Base-by-base conservation (phyloP, 2,888 invertebrate genomes). In the Gymnocheta viridis region DNA sequence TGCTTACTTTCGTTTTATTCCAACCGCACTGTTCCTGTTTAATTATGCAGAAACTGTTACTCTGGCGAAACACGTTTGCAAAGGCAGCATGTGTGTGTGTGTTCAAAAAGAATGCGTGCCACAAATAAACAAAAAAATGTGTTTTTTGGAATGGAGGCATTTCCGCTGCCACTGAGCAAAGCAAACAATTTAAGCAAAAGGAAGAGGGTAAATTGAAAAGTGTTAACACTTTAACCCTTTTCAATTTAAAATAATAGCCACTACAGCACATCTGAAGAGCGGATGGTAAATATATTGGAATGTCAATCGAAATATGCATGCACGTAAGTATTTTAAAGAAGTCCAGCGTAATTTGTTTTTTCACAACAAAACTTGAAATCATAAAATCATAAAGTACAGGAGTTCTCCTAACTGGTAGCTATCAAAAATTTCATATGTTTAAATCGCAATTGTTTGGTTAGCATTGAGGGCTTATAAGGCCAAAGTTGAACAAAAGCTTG, bases 221-320 rank as follows among this genome's bases (percentile, higher is more conserved):
- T 73, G 82, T 82, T 82, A 27, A 85, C 82, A 85, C 85, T 77
- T 85, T 86, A 82, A 78, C 82, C 66, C 80, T 80, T 73, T 76
- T 72, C 32, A 76, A 73, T 76, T 81, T 70, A 77, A 82, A 82
- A 85, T 85, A 85, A 85, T 72, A 69, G 56, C 70, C 78, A 80
- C 62, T 64, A 29, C 32, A 12, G 29, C 54, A 70, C 69, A 69
- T 54, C 4, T 41, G 69, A 54, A 54, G n/a, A 38, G 41, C 7
- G 14, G 6, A 47, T 19, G 12, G 32, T 22, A 6, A 22, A 54
- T 64, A 35, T 6, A 12, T 35, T n/a, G 17, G 32, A 17, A 17
- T 32, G 41, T 17, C n/a, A n/a, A n/a, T n/a, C n/a, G 35, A 56
- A 41, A 24, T 35, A 35, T 32, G 6, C 2, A 27, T 35, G 22